Evolutionary conservation across 1,140 invertebrate species (phyloP), one percentile per base, ranked within the genome.

Genomic region (Tetramorium simillimum): DNA sequence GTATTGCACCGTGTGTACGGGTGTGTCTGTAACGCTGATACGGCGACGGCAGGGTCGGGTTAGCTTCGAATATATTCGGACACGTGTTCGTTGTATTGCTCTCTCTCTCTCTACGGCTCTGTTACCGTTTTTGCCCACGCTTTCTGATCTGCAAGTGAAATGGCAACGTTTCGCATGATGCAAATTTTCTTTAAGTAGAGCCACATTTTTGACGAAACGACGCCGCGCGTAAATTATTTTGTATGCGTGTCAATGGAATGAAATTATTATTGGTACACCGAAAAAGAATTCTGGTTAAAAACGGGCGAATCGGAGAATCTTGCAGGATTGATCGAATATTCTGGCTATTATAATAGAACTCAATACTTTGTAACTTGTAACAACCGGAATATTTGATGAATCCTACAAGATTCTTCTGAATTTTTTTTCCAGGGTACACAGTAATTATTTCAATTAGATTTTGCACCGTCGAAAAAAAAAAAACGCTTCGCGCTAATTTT

Each of bases 1-100:
- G n/a, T n/a, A n/a, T n/a, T n/a, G n/a, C n/a, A n/a, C n/a, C 51
- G 21, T 21, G 28, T 56, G 67, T 43, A 12, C 33, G 65, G 49
- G 5, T 81, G 21, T 81, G 24, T 16, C 60, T 46, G 58, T 67
- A n/a, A 37, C 14, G 21, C 46, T 69, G 33, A 24, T 53, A 60
- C 24, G n/a, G 18, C 37, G 18, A 56, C 14, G 40, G 21, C 80
- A 75, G 80, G 65, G 40, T 46, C 80, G 80, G 80, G 1, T 70
- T 43, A 70, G n/a, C 37, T 24, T 37, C 60, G 18, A 51, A 28
- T 37, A 69, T 69, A 43, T 67, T 67, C 37, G 21, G 12, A 46
- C n/a, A 69, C n/a, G 2, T 65, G 1, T 37, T 33, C n/a, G 28
- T 9, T 33, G 16, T 63, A 40, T 43, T 21, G 1, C 21, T 58